Evolutionary conservation across 2,888 invertebrate species (phyloP).

Genomic region (Thereva nobilitata): DNA sequence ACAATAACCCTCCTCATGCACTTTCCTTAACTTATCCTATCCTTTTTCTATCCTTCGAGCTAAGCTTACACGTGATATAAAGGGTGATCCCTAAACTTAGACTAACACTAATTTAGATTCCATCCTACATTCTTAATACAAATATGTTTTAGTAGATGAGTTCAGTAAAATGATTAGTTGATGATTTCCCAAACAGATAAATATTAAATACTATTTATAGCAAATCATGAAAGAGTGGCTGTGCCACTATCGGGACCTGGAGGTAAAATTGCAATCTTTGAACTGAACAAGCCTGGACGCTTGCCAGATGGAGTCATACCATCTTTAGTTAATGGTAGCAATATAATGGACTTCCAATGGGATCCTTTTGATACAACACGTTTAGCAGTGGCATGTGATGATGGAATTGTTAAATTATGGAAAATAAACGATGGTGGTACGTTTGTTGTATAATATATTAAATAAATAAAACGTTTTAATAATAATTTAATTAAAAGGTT

Average conservation of each 20-base stretch:
- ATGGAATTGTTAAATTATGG: conserved; percentile 83
- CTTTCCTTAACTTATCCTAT: no score
- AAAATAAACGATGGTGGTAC: conserved; percentile 71
- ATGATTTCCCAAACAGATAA: no score
- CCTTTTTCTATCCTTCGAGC: no score
- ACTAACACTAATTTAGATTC: no score
- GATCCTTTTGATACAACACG: conserved; percentile 85
- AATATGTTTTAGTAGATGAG: no score
- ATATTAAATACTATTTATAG: conserved; percentile 56
- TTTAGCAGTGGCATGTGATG: conserved; percentile 87
- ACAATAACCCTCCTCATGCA: no score
- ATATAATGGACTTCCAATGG: conserved; percentile 92
- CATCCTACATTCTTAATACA: no score
- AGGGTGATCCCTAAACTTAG: no score
- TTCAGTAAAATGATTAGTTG: no score
- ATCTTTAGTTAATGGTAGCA: conserved; percentile 86
- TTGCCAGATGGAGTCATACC: conserved; percentile 80
- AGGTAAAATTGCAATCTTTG: conserved; percentile 85
- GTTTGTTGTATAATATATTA: conserved; percentile 45
- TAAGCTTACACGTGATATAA: no score
- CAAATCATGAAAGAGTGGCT: conserved; percentile 84
- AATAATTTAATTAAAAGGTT: conserved; percentile 47
- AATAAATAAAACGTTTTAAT: background rate
- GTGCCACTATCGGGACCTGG: conserved; percentile 90
- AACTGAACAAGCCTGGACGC: conserved; percentile 76